Conservation (phyloP, 2,113 vertebrate genomes). For the Furnarius figulus region DNA sequence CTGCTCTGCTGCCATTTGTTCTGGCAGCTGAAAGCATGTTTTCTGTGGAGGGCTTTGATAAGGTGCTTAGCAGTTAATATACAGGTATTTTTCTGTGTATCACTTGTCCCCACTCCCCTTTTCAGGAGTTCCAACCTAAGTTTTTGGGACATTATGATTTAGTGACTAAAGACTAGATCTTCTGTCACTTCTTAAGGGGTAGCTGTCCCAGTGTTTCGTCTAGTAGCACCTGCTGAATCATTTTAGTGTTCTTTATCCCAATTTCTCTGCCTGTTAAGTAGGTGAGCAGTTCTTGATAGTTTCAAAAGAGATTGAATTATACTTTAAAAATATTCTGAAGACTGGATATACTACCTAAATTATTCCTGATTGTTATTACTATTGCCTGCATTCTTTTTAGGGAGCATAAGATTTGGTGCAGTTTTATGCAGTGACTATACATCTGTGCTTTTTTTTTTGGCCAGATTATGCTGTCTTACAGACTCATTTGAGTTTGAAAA, state of each 20-base stretch:
- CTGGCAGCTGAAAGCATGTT: background rate
- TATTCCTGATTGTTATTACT: background rate
- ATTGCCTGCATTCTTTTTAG: background rate
- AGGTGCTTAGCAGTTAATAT: background rate
- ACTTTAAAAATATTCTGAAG: background rate
- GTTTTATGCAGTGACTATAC: background rate
- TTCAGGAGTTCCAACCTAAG: background rate
- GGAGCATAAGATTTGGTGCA: background rate
- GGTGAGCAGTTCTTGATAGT: background rate
- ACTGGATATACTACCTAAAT: background rate
- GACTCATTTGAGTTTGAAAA: background rate
- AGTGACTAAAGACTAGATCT: background rate
- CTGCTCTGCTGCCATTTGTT: background rate
- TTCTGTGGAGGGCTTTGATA: background rate
- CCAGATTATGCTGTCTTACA: background rate
- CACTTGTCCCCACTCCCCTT: background rate
- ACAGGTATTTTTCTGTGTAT: fast-evolving
- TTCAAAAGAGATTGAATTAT: background rate
- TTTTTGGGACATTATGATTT: background rate
- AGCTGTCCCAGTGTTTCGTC: background rate
- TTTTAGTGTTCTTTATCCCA: background rate
- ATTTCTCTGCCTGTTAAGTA: background rate
- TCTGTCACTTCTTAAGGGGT: background rate
- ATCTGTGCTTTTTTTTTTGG: background rate
- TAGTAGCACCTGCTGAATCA: background rate